Percentiles rank a stretch among this genome's conserved stretches.
These are phyloP conservation scores for Rhorus exstirpatorius DNA, from an alignment of 2,888 invertebrate genomes.

Conservation along the genomic window DNA sequence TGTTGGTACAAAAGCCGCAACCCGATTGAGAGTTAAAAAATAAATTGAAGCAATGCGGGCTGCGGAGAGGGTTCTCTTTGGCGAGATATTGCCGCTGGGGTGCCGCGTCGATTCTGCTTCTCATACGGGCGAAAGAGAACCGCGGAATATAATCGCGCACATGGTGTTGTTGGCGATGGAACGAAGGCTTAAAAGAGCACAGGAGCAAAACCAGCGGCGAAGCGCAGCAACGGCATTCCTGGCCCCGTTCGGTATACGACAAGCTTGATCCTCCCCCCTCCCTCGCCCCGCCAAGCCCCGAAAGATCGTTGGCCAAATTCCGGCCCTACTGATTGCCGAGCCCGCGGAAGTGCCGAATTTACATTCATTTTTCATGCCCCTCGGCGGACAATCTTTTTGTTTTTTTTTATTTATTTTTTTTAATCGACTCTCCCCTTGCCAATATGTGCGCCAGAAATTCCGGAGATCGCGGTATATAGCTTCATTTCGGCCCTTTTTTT, in stretches of 20 bases:
- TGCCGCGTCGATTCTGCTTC: slow-evolving; percentile 25
- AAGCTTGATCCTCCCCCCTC: slow-evolving; percentile 11
- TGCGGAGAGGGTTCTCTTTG: slow-evolving; percentile 39
- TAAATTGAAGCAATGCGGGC: not conserved
- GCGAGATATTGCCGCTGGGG: slow-evolving; percentile 48
- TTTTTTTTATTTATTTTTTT: not conserved
- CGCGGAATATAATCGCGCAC: slow-evolving; percentile 33
- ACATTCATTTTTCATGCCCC: slow-evolving; percentile 67
- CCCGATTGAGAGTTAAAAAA: slow-evolving; percentile 17
- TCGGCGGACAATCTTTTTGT: slow-evolving; percentile 12
- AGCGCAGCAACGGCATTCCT: slow-evolving; percentile 63
- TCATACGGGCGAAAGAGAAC: slow-evolving; percentile 13
- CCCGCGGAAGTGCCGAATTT: slow-evolving; percentile 69
- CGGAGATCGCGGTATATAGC: slow-evolving; percentile 10
- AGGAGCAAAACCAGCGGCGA: slow-evolving; percentile 8
- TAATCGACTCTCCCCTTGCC: not conserved
- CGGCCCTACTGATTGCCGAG: slow-evolving; percentile 59
- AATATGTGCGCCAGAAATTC: slow-evolving; percentile 45
- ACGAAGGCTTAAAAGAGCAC: slow-evolving; percentile 47
- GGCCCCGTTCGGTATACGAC: slow-evolving; percentile 28
- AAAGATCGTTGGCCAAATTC: slow-evolving; percentile 43
- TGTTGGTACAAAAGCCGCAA: too few species aligned
- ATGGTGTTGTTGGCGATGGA: slow-evolving; percentile 10
- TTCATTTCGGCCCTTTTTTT: slow-evolving; percentile 21
- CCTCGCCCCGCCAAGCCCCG: not conserved